Base-by-base conservation (phyloP, 2,888 invertebrate species). In the Chouioia cunea region DNA sequence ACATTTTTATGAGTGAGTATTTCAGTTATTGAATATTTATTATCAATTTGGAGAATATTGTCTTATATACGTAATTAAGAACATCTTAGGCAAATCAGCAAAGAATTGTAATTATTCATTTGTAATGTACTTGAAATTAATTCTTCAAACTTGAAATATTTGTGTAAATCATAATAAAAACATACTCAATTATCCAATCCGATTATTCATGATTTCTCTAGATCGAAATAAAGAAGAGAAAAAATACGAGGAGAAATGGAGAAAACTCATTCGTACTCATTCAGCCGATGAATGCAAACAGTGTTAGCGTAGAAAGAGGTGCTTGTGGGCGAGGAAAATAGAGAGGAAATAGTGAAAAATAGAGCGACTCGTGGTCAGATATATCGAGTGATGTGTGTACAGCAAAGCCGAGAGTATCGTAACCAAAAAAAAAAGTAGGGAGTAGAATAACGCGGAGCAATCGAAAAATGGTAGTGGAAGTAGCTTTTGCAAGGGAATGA, bases 401-500 rank as follows among this genome's bases (percentile, higher is more conserved):
- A 20, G 50, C 53, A 47, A 36, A 36, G 36, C 4, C 23, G n/a
- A 2, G 18, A 10, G 16, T 44, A 27, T n/a, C n/a, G n/a, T n/a
- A n/a, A n/a, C n/a, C n/a, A 27, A 65, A 48, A 48, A 4, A 18
- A 48, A 54, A 56, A 60, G 64, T n/a, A 36, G n/a, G n/a, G 36
- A 3, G 36, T 36, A 36, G 36, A 36, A 27, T 43, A 48, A 46
- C 8, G 46, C 43, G 65, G 44, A 62, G 57, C 62, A 65, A 68
- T 62, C 60, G 68, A 47, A 56, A 65, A 68, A 72, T 27, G 27
- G 27, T 27, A 6, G 36, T 1, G 36, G 65, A 62, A 73, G 68
- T 69, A 69, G 62, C 62, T 68, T 72, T 67, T 64, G 60, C 64
- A 65, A 64, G 71, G 59, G 54, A 72, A 72, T 68, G 71, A 68